These are phyloP conservation scores for Ammodramus savannarum DNA, from an alignment of 2,113 vertebrate species.

Conservation along the genomic window DNA sequence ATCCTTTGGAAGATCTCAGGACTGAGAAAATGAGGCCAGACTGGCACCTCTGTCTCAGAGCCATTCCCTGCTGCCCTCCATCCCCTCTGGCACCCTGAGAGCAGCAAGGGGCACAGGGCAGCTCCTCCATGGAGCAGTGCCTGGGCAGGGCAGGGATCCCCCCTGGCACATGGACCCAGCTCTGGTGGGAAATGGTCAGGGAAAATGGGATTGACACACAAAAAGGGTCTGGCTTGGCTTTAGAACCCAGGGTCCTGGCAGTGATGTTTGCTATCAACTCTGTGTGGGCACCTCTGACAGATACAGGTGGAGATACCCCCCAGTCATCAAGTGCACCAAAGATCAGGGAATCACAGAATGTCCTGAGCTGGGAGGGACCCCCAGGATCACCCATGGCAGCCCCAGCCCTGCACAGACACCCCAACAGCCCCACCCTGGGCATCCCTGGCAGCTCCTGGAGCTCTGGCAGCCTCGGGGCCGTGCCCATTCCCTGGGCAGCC, in stretches of 20 bases:
- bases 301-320: not conserved
- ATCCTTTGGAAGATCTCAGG: not conserved
- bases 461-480: not conserved
- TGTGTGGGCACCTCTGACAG: not conserved
- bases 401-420: rapidly evolving
- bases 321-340: not conserved
- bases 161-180: not conserved
- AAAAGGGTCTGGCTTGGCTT: rapidly evolving
- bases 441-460: not conserved
- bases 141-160: not conserved
- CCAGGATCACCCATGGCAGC: rapidly evolving
- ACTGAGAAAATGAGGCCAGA: not conserved
- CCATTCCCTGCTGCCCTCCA: not conserved
- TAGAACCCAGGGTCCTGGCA: not conserved
- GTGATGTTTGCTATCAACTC: not conserved
- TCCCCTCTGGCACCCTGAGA: not conserved
- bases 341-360: rapidly evolving
- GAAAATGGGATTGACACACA: not conserved
- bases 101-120: not conserved
- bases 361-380: not conserved
- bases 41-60: not conserved
- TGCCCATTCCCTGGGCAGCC: not conserved
- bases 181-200: not conserved
- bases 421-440: not conserved
- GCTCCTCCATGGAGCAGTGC: not conserved